Base-by-base conservation (phyloP, 2,888 invertebrate genomes). In the Periphyllus acericola region DNA sequence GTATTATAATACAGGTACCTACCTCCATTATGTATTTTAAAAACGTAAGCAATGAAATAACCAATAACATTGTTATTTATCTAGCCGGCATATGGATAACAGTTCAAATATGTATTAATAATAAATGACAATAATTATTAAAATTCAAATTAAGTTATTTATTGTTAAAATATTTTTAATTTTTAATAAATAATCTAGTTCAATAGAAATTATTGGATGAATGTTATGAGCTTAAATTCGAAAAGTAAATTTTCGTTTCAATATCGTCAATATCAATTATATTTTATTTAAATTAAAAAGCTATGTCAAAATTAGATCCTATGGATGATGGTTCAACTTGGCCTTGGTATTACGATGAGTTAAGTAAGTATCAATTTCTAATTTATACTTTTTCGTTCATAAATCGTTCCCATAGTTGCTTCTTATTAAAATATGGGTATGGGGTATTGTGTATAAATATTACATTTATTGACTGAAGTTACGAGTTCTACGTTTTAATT, bases 341-440 rank as follows among this genome's bases (percentile, higher is more conserved):
- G 34, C 46, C 78, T 46, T 85, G 76, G 84, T 78, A 66, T 84
- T 46, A 66, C n/a, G 60, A 85, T 11, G 46, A 68, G 32, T 85
- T 78, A 46, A 68, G 84, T 85, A 68, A 78, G 68, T 52, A 34
- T 78, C 66, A 32, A 52, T 19, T 29, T 29, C 17, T n/a, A 32
- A 52, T 19, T 29, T 29, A 29, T n/a, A 46, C n/a, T 76, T 52
- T 78, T 32, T 52, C n/a, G 36, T 36, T 72, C 19, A 71, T 71
- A 32, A 60, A 60, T 60, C 3, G 25, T 60, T 17, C 17, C 40
- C 3, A 9, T 40, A 6, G 40, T 8, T 9, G 40, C 9, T 40
- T 8, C 36, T 36, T 36, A 36, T 36, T 36, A 36, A 36, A 36
- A 36, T 36, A 36, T 5, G 4, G 3, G 6, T 5, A 5, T 5